phyloP scores from a whole-genome alignment of 2,888 invertebrate species.

The Caenorhabditis doughertyi region DNA sequence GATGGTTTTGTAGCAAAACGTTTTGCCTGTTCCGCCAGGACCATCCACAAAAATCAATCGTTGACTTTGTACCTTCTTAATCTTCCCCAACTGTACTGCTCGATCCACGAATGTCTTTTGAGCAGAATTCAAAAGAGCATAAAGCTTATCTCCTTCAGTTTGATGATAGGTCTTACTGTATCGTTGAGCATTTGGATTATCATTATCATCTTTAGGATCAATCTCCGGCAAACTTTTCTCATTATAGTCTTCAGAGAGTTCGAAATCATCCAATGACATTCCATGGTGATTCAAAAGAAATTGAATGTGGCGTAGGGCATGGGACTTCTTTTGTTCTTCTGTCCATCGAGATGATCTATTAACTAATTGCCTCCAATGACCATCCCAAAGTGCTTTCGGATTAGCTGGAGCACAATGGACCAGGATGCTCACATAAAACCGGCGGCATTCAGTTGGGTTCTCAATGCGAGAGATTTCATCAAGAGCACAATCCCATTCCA shows the following conservation, averaged over 20 bases:
- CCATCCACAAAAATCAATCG: background rate
- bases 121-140: background rate
- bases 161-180: background rate
- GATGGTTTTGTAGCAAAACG: background rate
- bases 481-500: constrained; percentile 25
- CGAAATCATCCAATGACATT: background rate
- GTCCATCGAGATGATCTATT: background rate
- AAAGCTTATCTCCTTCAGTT: background rate
- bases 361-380: background rate
- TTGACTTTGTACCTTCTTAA: background rate
- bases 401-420: constrained; percentile 3
- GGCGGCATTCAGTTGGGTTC: background rate
- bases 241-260: background rate
- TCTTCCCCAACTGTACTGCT: background rate
- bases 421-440: background rate
- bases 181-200: background rate
- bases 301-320: constrained; percentile 30
- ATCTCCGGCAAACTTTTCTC: background rate
- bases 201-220: background rate
- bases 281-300: constrained; percentile 9
- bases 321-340: constrained; percentile 2
- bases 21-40: constrained; percentile 5
- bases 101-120: background rate
- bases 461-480: background rate
- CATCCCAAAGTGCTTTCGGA: background rate